Base-by-base conservation (phyloP, 1,140 invertebrate species). In the Drosophila ironensis region DNA sequence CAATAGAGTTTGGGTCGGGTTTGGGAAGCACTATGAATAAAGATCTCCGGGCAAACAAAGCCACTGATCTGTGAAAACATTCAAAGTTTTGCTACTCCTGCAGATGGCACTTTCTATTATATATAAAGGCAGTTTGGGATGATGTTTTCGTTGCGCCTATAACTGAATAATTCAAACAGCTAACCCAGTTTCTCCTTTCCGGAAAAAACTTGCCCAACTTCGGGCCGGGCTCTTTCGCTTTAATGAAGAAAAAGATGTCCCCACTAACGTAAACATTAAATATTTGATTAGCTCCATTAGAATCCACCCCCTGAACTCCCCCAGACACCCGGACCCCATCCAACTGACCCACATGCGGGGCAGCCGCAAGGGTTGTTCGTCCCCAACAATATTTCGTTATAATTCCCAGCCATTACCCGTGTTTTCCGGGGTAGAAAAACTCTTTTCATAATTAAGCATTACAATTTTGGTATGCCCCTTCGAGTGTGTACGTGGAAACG, bases 211-310 rank as follows among this genome's bases (percentile, higher is more conserved):
- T n/a, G n/a, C n/a, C n/a, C n/a, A n/a, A n/a, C n/a, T n/a, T n/a
- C n/a, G n/a, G n/a, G n/a, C n/a, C n/a, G n/a, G n/a, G n/a, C n/a
- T n/a, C n/a, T 61, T 72, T 38, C 53, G 50, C 22, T 52, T 53
- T 40, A 52, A 68, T 69, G 35, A 46, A 37, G 24, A 57, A 61
- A 35, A 24, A 33, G 33, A 7, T 24, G 14, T 14, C 46, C 53
- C 77, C 41, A 46, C 54, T 44, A 63, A 73, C 73, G 70, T 51
- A 73, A 84, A 84, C 72, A 68, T 82, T 78, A 82, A 82, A 84
- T 82, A 82, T 82, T 82, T 82, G 78, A 82, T 84, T 82, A 84
- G 61, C 77, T 78, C 77, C 78, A 82, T 84, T 82, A 72, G 56
- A 63, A 38, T n/a, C 50, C 28, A 64, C 51, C 14, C 51, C 66